These are phyloP conservation scores for Mormyrops boulengeri DNA, from an alignment of 2,797 vertebrate genomes.

Conservation along the genomic window DNA sequence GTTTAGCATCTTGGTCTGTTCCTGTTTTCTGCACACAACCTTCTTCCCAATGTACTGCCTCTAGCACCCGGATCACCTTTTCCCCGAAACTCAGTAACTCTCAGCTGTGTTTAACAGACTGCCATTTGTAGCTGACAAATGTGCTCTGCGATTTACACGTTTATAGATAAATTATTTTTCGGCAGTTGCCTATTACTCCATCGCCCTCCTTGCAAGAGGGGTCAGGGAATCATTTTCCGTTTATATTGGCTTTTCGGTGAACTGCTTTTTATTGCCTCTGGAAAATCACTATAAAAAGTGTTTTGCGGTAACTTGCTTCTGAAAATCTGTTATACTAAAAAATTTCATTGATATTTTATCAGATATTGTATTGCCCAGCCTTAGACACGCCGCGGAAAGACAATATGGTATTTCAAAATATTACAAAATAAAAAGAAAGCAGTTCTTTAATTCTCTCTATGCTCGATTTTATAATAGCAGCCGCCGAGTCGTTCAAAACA, in stretches of 20 bases:
- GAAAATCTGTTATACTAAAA: background rate
- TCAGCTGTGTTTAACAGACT: background rate
- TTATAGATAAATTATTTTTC: conserved; percentile 4
- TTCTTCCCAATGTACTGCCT: conserved; percentile 2
- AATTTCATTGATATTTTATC: conserved; percentile 8
- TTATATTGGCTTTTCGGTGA: conserved; percentile 8
- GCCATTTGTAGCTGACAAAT: conserved; percentile 9
- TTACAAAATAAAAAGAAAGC: background rate
- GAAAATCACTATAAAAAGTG: conserved; percentile 15
- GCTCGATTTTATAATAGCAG: conserved; percentile 8
- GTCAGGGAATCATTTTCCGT: conserved; percentile 9
- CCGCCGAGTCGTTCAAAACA: conserved; percentile 23
- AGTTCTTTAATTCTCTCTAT: background rate
- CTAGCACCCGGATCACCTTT: background rate
- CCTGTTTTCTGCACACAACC: background rate
- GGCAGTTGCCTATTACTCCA: background rate
- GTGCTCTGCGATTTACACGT: conserved; percentile 7
- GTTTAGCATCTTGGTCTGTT: background rate
- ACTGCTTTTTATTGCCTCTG: conserved; percentile 1
- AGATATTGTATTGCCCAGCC: background rate
- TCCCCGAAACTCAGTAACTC: background rate
- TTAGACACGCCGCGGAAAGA: background rate
- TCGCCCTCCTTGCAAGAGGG: conserved; percentile 7
- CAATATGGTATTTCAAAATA: background rate
- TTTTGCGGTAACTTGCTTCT: background rate